phyloP scores from a whole-genome alignment of 2,113 vertebrate genomes.

The Crotalus horridus region DNA sequence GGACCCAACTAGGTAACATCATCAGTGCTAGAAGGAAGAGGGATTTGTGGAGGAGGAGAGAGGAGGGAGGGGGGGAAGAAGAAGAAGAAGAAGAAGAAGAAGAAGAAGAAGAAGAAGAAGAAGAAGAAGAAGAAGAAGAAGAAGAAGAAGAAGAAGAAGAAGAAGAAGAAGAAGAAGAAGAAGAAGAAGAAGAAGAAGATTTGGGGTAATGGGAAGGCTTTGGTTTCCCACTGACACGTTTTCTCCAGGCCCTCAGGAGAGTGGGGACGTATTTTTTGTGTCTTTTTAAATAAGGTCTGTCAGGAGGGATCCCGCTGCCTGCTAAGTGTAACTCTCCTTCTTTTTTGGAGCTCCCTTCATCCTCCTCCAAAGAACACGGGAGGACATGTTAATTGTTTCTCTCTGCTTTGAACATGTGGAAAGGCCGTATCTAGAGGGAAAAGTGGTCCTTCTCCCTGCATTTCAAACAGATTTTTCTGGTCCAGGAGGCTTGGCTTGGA shows the following conservation, averaged over 20 bases:
- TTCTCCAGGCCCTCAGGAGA: slow-evolving; percentile 28
- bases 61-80: no score
- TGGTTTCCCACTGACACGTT: slow-evolving; percentile 24
- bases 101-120: no score
- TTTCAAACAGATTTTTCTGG: neutral
- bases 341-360: slow-evolving; percentile 60
- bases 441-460: neutral
- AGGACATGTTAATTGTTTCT: slow-evolving; percentile 22
- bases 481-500: neutral
- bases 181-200: no score
- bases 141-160: neutral
- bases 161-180: neutral
- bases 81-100: no score
- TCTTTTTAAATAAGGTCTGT: slow-evolving; percentile 48
- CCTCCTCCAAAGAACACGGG: slow-evolving; percentile 44
- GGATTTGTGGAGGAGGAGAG: no score
- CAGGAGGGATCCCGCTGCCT: slow-evolving; percentile 38
- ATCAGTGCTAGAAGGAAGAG: no score
- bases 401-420: slow-evolving; percentile 52
- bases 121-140: no score
- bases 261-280: slow-evolving; percentile 20
- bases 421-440: slow-evolving; percentile 25
- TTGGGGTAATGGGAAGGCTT: neutral
- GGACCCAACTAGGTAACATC: no score
- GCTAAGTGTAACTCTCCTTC: slow-evolving; percentile 44